Conservation (phyloP, 1,140 invertebrate species). For the Drosophila punjabiensis region DNA sequence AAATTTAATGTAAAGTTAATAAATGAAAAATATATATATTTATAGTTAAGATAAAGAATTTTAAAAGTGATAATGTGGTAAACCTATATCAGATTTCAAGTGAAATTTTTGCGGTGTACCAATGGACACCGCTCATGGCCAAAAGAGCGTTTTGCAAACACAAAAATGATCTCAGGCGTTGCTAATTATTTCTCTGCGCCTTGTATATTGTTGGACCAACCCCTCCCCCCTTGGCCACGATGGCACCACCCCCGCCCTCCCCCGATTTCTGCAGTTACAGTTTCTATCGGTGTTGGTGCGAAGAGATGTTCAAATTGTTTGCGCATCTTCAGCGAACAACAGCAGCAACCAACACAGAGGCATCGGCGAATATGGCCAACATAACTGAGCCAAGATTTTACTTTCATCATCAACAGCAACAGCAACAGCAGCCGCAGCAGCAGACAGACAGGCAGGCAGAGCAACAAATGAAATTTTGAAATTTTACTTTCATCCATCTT, state of each 20-base stretch:
- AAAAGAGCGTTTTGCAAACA: slow-evolving; percentile 63
- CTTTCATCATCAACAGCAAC: slow-evolving; percentile 67
- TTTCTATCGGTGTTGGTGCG: slow-evolving; percentile 37
- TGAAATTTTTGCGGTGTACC: slow-evolving; percentile 10
- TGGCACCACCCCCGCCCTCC: not conserved
- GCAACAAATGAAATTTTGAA: slow-evolving; percentile 64
- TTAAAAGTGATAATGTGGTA: not conserved
- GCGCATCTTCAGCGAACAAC: slow-evolving; percentile 51
- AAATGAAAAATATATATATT: not conserved
- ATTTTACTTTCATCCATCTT: slow-evolving; percentile 78
- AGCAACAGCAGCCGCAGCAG: slow-evolving; percentile 35
- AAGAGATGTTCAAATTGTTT: slow-evolving; percentile 39
- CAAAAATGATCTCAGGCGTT: slow-evolving; percentile 76
- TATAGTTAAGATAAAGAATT: not conserved
- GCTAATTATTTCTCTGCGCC: slow-evolving; percentile 73
- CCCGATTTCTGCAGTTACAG: slow-evolving; percentile 40
- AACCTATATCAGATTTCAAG: not conserved
- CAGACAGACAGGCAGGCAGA: slow-evolving; percentile 27
- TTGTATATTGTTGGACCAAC: slow-evolving; percentile 46
- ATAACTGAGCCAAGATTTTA: slow-evolving; percentile 72
- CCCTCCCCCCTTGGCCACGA: not conserved
- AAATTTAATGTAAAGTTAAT: not conserved
- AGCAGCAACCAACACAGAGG: slow-evolving; percentile 7
- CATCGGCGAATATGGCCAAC: slow-evolving; percentile 46
- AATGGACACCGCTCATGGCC: slow-evolving; percentile 35